These are phyloP conservation scores for Rattus rattus DNA, from an alignment of 2,113 vertebrate genomes.

Conservation along the genomic window DNA sequence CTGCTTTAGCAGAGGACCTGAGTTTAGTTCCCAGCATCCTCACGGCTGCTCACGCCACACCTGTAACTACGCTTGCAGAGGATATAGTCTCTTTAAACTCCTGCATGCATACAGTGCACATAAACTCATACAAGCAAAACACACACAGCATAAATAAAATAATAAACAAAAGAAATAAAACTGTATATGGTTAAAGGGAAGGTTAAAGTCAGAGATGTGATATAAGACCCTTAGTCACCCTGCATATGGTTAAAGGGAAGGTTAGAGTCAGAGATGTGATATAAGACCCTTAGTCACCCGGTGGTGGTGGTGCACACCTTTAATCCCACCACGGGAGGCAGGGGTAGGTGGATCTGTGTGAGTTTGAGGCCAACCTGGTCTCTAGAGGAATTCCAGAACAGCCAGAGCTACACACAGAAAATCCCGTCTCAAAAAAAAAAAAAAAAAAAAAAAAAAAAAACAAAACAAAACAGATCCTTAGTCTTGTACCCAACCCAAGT, in stretches of 20 bases:
- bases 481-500: background rate
- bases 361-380: too few species aligned
- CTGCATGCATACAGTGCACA: background rate
- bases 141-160: background rate
- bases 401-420: too few species aligned
- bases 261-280: slow-evolving; percentile 37
- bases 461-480: background rate
- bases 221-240: background rate
- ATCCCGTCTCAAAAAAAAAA: too few species aligned
- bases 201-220: slow-evolving; percentile 36
- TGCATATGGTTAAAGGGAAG: background rate
- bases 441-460: too few species aligned
- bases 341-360: too few species aligned
- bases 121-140: background rate
- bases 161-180: background rate
- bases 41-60: background rate
- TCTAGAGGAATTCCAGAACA: too few species aligned
- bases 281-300: background rate
- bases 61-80: background rate
- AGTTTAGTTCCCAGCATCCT: background rate
- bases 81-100: background rate
- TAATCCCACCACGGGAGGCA: too few species aligned
- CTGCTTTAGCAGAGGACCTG: background rate
- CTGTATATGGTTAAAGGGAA: background rate
- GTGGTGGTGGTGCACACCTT: too few species aligned